phyloP scores from a whole-genome alignment of 2,113 vertebrate species.

The Oncorhynchus tshawytscha region DNA sequence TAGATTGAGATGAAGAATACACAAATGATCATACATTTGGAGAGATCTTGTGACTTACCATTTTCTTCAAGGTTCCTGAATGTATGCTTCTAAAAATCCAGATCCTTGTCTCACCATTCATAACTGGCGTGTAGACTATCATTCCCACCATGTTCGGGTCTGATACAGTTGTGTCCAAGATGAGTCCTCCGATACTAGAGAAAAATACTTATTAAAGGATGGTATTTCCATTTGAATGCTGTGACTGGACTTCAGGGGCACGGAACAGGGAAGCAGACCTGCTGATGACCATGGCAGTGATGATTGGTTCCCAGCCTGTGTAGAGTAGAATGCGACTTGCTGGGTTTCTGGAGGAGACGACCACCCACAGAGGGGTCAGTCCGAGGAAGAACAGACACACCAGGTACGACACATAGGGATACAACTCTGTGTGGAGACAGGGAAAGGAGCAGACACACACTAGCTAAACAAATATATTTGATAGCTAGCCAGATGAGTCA shows the following conservation, averaged over 20 bases:
- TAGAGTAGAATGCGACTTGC: slow-evolving; percentile 80
- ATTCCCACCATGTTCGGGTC: slow-evolving; percentile 89
- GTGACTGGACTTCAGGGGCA: background rate
- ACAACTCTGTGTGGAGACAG: slow-evolving; percentile 68
- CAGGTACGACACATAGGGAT: slow-evolving; percentile 76
- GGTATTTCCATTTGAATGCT: background rate
- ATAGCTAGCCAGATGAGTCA: background rate
- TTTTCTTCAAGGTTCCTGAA: too few relatives aligned
- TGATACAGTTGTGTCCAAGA: slow-evolving; percentile 90
- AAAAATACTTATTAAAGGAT: slow-evolving; percentile 30
- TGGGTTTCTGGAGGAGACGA: slow-evolving; percentile 79
- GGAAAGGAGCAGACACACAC: slow-evolving; percentile 6
- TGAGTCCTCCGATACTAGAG: slow-evolving; percentile 92
- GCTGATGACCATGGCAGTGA: slow-evolving; percentile 92
- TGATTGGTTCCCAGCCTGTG: slow-evolving; percentile 89
- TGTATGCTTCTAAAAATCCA: too few relatives aligned
- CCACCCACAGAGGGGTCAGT: slow-evolving; percentile 86
- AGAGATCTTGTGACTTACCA: too few relatives aligned
- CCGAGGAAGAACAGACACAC: slow-evolving; percentile 76
- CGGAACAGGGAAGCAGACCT: slow-evolving; percentile 73
- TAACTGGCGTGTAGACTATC: slow-evolving; percentile 91
- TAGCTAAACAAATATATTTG: background rate
- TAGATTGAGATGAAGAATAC: slow-evolving; percentile 20
- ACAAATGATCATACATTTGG: background rate
- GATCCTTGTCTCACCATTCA: slow-evolving; percentile 82